Percentiles rank a stretch among this genome's conserved stretches.
phyloP scores from a whole-genome alignment of 1,140 invertebrate species.

The Drosophila kurseongensis region DNA sequence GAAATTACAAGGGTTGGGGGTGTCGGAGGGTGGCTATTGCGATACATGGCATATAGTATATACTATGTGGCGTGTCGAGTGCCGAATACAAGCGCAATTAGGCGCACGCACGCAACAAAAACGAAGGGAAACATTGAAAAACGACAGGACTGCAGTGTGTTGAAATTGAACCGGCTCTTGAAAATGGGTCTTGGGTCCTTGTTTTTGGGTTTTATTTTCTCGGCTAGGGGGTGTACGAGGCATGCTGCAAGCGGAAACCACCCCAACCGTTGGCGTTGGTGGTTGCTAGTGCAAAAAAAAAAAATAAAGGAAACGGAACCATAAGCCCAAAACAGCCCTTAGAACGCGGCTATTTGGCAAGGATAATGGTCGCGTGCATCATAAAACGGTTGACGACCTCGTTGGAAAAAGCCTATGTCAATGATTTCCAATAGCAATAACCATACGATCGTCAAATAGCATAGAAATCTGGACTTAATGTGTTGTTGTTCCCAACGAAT shows the following conservation, averaged over 20 bases:
- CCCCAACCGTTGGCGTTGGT: slow-evolving; percentile 59
- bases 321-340: slow-evolving; percentile 58
- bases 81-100: slow-evolving; percentile 74
- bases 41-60: slow-evolving; percentile 6
- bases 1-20: slow-evolving; percentile 44
- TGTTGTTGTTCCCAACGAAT: not conserved
- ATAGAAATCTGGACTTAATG: not conserved
- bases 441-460: not conserved
- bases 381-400: slow-evolving; percentile 78
- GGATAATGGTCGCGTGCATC: slow-evolving; percentile 67
- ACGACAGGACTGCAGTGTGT: slow-evolving; percentile 27
- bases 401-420: slow-evolving; percentile 4
- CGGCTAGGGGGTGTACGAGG: slow-evolving; percentile 58
- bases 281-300: slow-evolving; percentile 65
- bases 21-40: slow-evolving; percentile 22
- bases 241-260: slow-evolving; percentile 47
- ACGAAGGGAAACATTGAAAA: slow-evolving; percentile 21
- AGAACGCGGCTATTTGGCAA: slow-evolving; percentile 31
- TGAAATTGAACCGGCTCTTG: slow-evolving; percentile 46
- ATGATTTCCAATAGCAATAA: slow-evolving; percentile 7
- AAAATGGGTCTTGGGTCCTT: slow-evolving; percentile 30
- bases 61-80: slow-evolving; percentile 27
- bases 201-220: slow-evolving; percentile 14
- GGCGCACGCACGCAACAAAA: slow-evolving; percentile 69
- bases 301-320: slow-evolving; percentile 33